Evolutionary conservation across 2,113 vertebrate species (phyloP), one percentile per base, ranked within the genome.

Genomic region (Crypturellus undulatus): DNA sequence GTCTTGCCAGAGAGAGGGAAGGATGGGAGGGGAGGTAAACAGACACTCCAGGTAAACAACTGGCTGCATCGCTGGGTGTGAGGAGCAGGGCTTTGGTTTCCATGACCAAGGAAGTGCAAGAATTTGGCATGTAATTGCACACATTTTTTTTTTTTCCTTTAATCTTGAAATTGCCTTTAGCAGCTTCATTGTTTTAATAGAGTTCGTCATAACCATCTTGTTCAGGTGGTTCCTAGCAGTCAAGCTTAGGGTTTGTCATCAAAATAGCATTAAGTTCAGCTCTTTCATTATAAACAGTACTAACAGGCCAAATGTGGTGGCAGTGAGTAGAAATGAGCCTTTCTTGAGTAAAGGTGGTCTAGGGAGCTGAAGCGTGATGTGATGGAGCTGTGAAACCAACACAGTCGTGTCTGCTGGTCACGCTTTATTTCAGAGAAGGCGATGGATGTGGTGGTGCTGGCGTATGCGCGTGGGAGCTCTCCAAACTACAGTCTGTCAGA

Each of bases 381-480:
- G 28, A 62, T 40, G 40, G 58, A 45, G 19, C 42, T 52, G 11
- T 51, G 82, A 51, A 73, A 32, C 32, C 32, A 15, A 22, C 1
- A 8, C 32, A 21, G 38, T 24, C 34, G 6, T 34, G 9, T 32
- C 28, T 26, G 12, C 30, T 72, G 19, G 21, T 18, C 12, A 3
- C 45, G 20, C 8, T 52, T 83, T 60, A 60, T 20, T 71, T 80
- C n/a, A n/a, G 71, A 30, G 19, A 3, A 30, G 26, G 40, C 26
- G 59, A 16, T 16, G 19, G 28, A 40, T 76, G 15, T 56, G 54
- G 12, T 42, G 51, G 21, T 12, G 17, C 24, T 40, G 19, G 12
- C 38, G 9, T 13, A 2, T 14, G 12, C 12, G 2, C 2, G 0
- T 47, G 10, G 9, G 38, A 20, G 9, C 38, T 32, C 4, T 64